Conservation (phyloP, 2,113 vertebrate genomes). For the Thinocorus orbignyianus region DNA sequence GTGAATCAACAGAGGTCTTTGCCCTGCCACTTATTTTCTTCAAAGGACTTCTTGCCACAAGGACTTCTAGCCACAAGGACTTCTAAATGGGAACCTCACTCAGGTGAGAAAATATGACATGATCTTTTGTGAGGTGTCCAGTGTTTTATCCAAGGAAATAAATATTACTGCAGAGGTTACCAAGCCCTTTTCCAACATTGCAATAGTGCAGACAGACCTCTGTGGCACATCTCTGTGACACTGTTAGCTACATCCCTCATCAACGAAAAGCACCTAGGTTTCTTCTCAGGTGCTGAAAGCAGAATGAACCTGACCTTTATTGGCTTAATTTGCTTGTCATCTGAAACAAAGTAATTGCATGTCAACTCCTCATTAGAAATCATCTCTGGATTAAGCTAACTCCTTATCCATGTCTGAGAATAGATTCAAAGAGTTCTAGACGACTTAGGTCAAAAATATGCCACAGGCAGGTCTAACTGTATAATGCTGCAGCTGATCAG, state of each 20-base stretch:
- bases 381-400: neutral
- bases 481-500: neutral
- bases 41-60: neutral
- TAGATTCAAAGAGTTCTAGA: constrained; percentile 4
- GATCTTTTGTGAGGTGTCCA: neutral
- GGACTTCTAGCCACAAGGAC: neutral
- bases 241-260: neutral
- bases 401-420: constrained; percentile 17
- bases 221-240: neutral
- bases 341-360: constrained; percentile 29
- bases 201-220: neutral
- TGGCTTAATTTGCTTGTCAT: constrained; percentile 23
- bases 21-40: neutral
- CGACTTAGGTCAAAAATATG: neutral
- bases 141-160: neutral
- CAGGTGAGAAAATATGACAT: neutral
- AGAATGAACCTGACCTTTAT: neutral
- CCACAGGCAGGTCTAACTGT: neutral
- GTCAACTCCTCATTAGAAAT: constrained; percentile 27
- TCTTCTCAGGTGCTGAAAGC: neutral
- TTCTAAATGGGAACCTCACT: neutral
- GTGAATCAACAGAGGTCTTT: neutral
- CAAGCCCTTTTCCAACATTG: neutral
- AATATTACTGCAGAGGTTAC: neutral
- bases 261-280: neutral